Conservation (phyloP, 2,113 vertebrate species). For the Macrotis lagotis region DNA sequence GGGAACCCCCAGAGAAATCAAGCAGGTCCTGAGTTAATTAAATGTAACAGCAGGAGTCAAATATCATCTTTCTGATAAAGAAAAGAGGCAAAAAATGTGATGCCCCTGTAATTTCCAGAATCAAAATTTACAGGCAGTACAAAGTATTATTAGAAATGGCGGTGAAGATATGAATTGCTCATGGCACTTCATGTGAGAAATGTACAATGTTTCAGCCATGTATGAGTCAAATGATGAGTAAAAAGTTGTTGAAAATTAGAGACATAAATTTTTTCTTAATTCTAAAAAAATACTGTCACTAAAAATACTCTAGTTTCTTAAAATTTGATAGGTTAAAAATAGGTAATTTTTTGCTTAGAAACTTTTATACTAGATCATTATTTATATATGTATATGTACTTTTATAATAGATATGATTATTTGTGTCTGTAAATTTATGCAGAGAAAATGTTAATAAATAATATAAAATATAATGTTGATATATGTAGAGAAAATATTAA, state of each 20-base stretch:
- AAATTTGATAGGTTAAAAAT: conserved; percentile 11
- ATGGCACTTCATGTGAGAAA: neutral
- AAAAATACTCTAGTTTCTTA: conserved; percentile 1
- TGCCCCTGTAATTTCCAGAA: neutral
- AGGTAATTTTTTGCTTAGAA: neutral
- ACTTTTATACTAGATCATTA: conserved; percentile 19
- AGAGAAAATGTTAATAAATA: too few species aligned
- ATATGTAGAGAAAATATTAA: neutral
- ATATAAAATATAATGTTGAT: too few species aligned
- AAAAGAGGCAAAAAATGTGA: neutral
- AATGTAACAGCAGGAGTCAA: neutral
- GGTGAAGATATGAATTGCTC: neutral
- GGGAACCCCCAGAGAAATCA: neutral
- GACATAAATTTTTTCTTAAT: fast-evolving
- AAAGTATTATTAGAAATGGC: neutral
- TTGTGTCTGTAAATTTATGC: too few species aligned
- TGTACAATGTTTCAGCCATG: neutral
- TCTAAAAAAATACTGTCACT: too few species aligned
- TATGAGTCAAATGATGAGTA: neutral
- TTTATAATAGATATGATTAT: too few species aligned
- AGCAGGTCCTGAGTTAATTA: neutral
- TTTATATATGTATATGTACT: neutral
- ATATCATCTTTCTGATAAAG: neutral
- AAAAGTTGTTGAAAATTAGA: neutral
- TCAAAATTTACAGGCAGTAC: neutral